phyloP scores from a whole-genome alignment of 2,797 vertebrate species.

The Morus bassanus region DNA sequence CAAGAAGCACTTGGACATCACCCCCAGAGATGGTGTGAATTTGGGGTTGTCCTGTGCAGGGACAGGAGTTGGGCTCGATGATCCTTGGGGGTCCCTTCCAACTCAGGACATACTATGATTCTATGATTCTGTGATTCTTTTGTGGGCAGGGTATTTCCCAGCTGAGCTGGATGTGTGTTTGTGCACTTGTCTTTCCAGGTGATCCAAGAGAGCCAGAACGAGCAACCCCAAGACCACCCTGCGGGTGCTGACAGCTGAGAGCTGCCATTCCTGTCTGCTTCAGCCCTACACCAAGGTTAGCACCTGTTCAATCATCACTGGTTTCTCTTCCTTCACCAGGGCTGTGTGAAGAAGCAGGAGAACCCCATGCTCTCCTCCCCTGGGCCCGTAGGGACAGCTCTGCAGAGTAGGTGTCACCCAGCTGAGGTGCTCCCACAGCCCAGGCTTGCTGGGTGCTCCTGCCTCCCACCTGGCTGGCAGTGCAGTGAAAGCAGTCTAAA shows the following conservation, averaged over 20 bases:
- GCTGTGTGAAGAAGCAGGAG: neutral
- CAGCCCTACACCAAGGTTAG: neutral
- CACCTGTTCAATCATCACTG: accelerated
- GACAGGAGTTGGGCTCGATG: no score
- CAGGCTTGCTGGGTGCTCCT: neutral
- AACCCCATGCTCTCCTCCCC: neutral
- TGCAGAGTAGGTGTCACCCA: neutral
- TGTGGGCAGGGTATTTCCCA: neutral
- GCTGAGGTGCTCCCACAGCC: neutral
- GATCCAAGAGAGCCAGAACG: neutral
- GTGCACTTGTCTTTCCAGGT: constrained; percentile 21
- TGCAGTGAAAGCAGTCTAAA: neutral
- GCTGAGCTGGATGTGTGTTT: neutral
- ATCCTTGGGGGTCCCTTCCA: no score
- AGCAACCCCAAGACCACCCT: neutral
- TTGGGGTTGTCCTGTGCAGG: no score
- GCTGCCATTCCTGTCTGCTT: neutral
- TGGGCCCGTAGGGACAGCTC: neutral
- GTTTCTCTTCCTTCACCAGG: neutral
- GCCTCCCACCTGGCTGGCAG: neutral
- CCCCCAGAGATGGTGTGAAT: no score
- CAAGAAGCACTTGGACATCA: no score
- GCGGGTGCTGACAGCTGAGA: neutral
- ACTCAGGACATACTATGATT: no score
- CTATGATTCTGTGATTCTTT: no score